Evolutionary conservation across 2,888 invertebrate genomes (phyloP), one percentile per base, ranked within the genome.

Genomic region (Cephus pygmeus): DNA sequence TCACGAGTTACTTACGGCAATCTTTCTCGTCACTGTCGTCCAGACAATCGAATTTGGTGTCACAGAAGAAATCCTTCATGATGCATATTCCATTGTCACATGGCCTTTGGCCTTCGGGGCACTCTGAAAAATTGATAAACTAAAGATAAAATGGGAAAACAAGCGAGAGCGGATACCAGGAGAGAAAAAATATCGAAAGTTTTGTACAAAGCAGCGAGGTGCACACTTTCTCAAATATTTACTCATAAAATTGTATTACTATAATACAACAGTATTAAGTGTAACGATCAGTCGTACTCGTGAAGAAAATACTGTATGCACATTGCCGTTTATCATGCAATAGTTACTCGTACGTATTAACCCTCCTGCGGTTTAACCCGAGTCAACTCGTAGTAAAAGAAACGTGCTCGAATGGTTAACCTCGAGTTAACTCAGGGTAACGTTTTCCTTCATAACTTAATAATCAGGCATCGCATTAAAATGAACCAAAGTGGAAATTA

Each of bases 11-110:
- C 90, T 89, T 90, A 94, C 94, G 91, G 91, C 95, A 95, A 82
- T 93, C 88, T 34, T 84, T 85, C 91, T 96, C 96, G 84, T 96
- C 96, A 86, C 94, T 94, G 69, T 92, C 92, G 79, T 93, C 92
- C 15, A 88, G 89, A 85, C 96, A 96, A 85, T 96, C 95, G n/a
- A 84, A 77, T 15, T 92, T 91, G 4, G 91, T 89, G 89, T 96
- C 93, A 89, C 96, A 96, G 79, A 92, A 92, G 80, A 92, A 92
- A 56, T 87, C 86, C 15, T 89, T 89, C 80, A 92, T 92, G 82
- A 95, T 93, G 86, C 95, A 95, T 78, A 91, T 90, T 34, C 93
- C 93, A 84, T 93, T 92, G 81, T 92, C 86, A 88, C 95, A 95
- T 3, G 89, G 90, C 88, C 93, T 93, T 83, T 94, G 92, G 73